Percentiles rank a stretch among this genome's conserved stretches.
phyloP scores from a whole-genome alignment of 1,140 invertebrate genomes.

The Gyrodactylus salaris region DNA sequence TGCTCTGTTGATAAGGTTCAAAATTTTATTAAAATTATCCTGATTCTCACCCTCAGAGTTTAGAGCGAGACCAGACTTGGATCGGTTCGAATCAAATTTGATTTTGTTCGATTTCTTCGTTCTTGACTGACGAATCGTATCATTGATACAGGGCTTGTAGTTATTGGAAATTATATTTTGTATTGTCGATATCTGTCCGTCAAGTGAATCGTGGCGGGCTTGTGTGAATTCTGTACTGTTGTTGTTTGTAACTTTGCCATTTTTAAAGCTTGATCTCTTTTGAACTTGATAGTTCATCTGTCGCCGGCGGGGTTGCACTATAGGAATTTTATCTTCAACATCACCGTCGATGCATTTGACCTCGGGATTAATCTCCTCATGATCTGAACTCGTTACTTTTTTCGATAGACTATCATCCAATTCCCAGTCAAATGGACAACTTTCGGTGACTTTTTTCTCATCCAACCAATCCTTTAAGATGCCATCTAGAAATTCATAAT shows the following conservation, averaged over 20 bases:
- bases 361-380: not conserved
- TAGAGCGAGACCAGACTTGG: not conserved
- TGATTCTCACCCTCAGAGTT: not conserved
- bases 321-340: no score
- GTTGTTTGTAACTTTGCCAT: not conserved
- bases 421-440: slow-evolving; percentile 1
- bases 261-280: not conserved
- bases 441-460: not conserved
- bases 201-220: not conserved
- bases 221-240: not conserved
- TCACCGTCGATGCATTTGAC: no score
- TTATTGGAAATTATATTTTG: not conserved
- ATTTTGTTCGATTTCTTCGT: not conserved
- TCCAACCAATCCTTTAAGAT: not conserved
- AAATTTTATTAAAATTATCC: not conserved
- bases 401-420: not conserved
- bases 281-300: not conserved
- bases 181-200: not conserved
- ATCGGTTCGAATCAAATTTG: not conserved
- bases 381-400: not conserved
- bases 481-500: not conserved
- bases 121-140: not conserved
- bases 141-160: no score
- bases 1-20: not conserved
- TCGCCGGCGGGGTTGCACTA: not conserved